Evolutionary conservation across 2,113 vertebrate genomes (phyloP).

Genomic region (Macrotis lagotis): DNA sequence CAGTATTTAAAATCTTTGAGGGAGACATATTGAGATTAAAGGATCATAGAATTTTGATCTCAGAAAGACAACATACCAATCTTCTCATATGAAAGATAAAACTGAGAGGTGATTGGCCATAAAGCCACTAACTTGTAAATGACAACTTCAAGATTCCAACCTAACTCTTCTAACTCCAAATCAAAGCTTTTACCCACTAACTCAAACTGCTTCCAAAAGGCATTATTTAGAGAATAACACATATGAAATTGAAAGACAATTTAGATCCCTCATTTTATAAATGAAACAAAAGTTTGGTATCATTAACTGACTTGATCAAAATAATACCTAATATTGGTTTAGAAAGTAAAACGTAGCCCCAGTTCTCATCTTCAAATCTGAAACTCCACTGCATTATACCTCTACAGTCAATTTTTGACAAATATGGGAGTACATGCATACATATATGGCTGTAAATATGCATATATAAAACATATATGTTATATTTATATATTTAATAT

Average conservation of each 20-base stretch:
- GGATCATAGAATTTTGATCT: neutral
- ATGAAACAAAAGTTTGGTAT: neutral
- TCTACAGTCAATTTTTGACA: neutral
- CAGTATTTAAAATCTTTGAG: neutral
- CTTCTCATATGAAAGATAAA: neutral
- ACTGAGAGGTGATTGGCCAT: neutral
- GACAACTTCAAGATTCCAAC: neutral
- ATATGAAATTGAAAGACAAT: neutral
- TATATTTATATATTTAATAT: neutral
- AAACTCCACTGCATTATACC: neutral
- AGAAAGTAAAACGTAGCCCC: neutral
- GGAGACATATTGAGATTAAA: neutral
- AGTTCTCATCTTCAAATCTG: neutral
- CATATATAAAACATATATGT: neutral
- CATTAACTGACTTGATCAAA: neutral
- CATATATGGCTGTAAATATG: too few species aligned
- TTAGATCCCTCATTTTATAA: neutral
- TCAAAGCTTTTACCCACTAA: neutral
- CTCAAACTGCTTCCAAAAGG: neutral
- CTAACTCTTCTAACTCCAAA: neutral
- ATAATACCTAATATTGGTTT: neutral
- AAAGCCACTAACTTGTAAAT: neutral
- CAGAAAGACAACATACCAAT: neutral
- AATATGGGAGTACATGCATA: too few species aligned
- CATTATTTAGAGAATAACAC: neutral